These are phyloP conservation scores for Oryzias javanicus DNA, from an alignment of 2,113 vertebrate species.

Conservation along the genomic window DNA sequence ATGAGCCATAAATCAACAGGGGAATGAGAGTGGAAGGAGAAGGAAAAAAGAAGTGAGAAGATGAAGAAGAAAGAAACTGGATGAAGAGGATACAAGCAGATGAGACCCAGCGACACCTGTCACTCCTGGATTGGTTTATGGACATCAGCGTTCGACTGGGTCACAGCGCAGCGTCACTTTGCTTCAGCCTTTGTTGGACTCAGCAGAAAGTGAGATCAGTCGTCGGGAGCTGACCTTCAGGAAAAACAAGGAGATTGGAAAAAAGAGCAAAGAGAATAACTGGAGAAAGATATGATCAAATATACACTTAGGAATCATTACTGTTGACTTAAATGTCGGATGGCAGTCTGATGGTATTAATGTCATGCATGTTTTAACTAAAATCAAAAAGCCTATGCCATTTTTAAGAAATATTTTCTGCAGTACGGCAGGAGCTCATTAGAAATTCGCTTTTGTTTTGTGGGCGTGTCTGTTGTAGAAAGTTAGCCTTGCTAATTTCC, in stretches of 20 bases:
- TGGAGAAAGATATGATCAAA: no score
- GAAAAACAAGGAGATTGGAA: slow-evolving; percentile 8
- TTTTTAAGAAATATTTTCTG: no score
- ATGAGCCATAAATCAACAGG: slow-evolving; percentile 74
- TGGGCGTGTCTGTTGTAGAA: no score
- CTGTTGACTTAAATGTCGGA: no score
- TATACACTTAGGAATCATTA: no score
- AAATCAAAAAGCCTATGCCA: no score
- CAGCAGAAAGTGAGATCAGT: slow-evolving; percentile 64
- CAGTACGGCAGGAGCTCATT: no score
- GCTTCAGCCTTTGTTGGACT: slow-evolving; percentile 59
- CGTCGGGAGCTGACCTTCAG: slow-evolving; percentile 71
- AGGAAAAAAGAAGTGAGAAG: slow-evolving; percentile 8
- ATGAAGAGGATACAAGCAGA: no score
- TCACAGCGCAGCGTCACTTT: slow-evolving; percentile 42
- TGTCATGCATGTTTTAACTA: no score
- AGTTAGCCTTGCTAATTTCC: no score
- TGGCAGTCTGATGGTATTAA: no score
- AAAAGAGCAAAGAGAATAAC: background rate
- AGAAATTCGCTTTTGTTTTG: no score
- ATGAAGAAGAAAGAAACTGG: slow-evolving; percentile 35
- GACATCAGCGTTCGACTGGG: slow-evolving; percentile 68
- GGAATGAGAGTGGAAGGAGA: slow-evolving; percentile 11
- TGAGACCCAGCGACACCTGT: slow-evolving; percentile 74
- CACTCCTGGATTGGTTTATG: slow-evolving; percentile 81